Evolutionary conservation across 37 sponge, comb jelly and placozoan genomes (phyloP), one percentile per base, ranked within the genome.

Genomic region (Theonella swinhoei): DNA sequence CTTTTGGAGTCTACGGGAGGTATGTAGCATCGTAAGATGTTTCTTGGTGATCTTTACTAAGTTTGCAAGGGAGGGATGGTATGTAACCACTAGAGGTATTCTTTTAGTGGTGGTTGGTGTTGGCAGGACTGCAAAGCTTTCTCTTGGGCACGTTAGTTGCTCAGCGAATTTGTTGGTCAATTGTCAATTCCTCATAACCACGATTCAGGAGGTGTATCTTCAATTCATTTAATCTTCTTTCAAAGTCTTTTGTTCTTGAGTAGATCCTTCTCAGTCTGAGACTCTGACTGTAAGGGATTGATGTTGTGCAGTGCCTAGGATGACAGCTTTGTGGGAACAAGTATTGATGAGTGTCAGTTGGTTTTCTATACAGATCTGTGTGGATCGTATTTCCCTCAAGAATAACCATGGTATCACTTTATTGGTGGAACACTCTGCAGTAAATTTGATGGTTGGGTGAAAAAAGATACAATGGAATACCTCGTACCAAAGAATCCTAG

Each of bases 391-490:
- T 54, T 4, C 3, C 43, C 43, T 59, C 60, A 23, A 76, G 54
- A 2, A 32, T 35, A 29, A 78, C 80, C 24, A 26, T 78, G 37
- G 80, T 78, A 67, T 62, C 8, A 34, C 67, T 68, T 24, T 2
- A n/a, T 28, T 31, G 24, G 4, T 31, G 2, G 80, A 78, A 1
- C 5, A 7, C 9, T 78, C 67, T 5, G 67, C 34, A 2, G 72
- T 81, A 42, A 81, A 76, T 41, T 82, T 82, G 61, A 82, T 82
- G 75, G 75, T 79, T 39, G 83, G 83, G 42, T n/a, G n/a, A n/a
- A n/a, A n/a, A n/a, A n/a, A n/a, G n/a, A n/a, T n/a, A n/a, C n/a
- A n/a, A n/a, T n/a, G n/a, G n/a, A n/a, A n/a, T n/a, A n/a, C n/a
- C n/a, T n/a, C 54, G 54, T 47, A 14, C 7, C 54, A 47, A 47